Evolutionary conservation across 2,113 vertebrate genomes (phyloP), one percentile per base, ranked within the genome.

Genomic region (Channa argus): DNA sequence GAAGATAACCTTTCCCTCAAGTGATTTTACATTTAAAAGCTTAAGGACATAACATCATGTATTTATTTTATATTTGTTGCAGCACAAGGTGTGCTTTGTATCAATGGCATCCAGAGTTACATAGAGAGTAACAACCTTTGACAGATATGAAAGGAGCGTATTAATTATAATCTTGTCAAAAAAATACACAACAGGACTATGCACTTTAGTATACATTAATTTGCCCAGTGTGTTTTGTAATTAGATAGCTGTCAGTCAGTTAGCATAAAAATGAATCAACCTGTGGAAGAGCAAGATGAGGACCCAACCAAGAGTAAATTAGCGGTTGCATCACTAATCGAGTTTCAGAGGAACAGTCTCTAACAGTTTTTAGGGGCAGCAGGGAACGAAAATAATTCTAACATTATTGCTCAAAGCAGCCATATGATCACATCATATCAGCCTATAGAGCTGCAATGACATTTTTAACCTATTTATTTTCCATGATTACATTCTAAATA

Each of bases 1-100:
- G 4, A 66, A 58, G 53, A 70, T 76, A 73, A 74, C 66, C 47
- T 79, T 76, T 63, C 33, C 43, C 41, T 36, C 8, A 64, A 77
- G 69, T 74, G 56, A 47, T 53, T 67, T 81, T 37, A 55, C 62
- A 61, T 49, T 79, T 47, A 12, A 69, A 67, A 60, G 39, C 66
- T 53, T 44, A 12, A 63, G 46, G 39, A 74, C 43, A 37, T 44
- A 69, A 67, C 12, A 53, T 15, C 49, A 14, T 74, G 41, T 12
- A 39, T 69, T 75, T 68, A 60, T 74, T 77, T 63, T 37, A 59
- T 36, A 52, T 39, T 65, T 36, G 43, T 49, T 13, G 47, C 10
- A 51, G 49, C 59, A 12, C 13, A 5, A 41, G 39, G 14, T 55
- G 15, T 38, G 37, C 34, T 53, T 59, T 60, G 60, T 12, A 2